Evolutionary conservation across 1,140 invertebrate species (phyloP).

Genomic region (Aphis gossypii): DNA sequence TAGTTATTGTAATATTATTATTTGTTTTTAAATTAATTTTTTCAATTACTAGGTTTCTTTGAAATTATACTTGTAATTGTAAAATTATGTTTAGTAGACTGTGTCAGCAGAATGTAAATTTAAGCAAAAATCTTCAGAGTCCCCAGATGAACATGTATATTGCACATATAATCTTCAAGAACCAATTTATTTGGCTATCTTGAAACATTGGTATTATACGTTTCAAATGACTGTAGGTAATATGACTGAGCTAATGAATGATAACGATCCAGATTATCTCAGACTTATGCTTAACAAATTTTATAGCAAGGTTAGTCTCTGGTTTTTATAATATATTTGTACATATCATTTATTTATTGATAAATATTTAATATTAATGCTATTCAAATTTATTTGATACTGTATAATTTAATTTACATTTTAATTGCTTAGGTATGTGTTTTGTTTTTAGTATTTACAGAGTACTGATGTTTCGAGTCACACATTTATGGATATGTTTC

Average conservation of each 20-base stretch:
- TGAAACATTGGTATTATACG: constrained; percentile 50
- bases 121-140: constrained; percentile 21
- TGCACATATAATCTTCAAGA: constrained; percentile 55
- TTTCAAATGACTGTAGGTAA: constrained; percentile 47
- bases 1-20: constrained; percentile 51
- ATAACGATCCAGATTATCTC: constrained; percentile 43
- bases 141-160: constrained; percentile 31
- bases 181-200: constrained; percentile 43
- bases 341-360: not conserved
- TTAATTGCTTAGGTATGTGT: not conserved
- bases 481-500: constrained; percentile 54
- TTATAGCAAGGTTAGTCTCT: constrained; percentile 49
- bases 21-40: not conserved
- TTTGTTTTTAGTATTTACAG: constrained; percentile 45
- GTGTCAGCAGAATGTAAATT: constrained; percentile 46
- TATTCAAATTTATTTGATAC: not conserved
- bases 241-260: constrained; percentile 43
- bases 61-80: not conserved
- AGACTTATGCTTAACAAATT: constrained; percentile 47
- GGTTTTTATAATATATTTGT: too few species aligned
- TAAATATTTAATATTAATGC: not conserved
- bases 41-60: not conserved
- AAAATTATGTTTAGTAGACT: constrained; percentile 30
- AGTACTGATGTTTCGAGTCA: constrained; percentile 40
- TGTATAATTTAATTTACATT: not conserved